Conservation (phyloP, 2,888 invertebrate species). For the Xestia c-nigrum region DNA sequence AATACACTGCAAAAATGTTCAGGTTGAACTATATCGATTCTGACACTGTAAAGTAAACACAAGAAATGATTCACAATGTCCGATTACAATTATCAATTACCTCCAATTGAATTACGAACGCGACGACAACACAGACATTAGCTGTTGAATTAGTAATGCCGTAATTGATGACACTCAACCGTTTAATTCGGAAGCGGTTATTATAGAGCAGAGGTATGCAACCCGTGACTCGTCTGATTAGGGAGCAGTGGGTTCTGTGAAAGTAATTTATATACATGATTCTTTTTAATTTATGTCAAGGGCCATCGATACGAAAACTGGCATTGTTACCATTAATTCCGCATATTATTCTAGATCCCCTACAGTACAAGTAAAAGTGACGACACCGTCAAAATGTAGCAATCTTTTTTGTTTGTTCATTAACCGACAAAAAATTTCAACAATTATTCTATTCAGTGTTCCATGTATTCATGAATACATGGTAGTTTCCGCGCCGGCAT, state of each 20-base stretch:
- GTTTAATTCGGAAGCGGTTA: constrained; percentile 30
- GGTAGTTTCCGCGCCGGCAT: not conserved
- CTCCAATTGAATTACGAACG: constrained; percentile 55
- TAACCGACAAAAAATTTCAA: not conserved
- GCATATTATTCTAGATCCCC: not conserved
- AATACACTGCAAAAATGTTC: constrained; percentile 16
- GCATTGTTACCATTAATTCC: not conserved
- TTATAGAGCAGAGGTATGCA: constrained; percentile 25
- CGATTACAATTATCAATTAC: constrained; percentile 64
- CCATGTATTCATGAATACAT: not conserved
- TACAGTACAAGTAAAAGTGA: not conserved
- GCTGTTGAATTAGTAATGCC: constrained; percentile 57
- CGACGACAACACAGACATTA: constrained; percentile 54
- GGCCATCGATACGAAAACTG: not conserved
- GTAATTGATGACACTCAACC: constrained; percentile 47
- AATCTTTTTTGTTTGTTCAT: not conserved
- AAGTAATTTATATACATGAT: not conserved
- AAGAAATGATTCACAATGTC: constrained; percentile 58
- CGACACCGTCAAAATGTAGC: not conserved
- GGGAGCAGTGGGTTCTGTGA: not conserved
- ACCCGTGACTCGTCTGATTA: not conserved
- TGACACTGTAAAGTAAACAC: constrained; percentile 45
- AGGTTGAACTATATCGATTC: constrained; percentile 33
- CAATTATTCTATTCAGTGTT: too few species aligned
- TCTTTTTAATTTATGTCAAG: not conserved